These are phyloP conservation scores for Doris montereyensis DNA, from an alignment of 2,888 invertebrate genomes.

Conservation along the genomic window DNA sequence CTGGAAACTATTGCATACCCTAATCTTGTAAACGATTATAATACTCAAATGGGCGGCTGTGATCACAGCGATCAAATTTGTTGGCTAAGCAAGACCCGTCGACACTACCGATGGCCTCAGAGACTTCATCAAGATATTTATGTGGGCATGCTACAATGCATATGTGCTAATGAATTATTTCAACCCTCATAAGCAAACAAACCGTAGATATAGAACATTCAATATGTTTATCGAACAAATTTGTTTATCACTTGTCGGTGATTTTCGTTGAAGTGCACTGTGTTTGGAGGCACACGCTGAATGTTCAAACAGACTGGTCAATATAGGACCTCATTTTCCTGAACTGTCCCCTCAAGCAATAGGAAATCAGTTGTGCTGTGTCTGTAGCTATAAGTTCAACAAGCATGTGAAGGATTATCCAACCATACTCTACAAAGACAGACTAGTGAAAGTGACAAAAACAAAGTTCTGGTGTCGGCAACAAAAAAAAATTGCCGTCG, in stretches of 20 bases:
- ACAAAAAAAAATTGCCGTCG: no score
- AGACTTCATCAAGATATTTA: slow-evolving; percentile 12
- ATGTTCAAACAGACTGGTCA: neutral
- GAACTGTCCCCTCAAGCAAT: neutral
- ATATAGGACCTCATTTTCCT: slow-evolving; percentile 3
- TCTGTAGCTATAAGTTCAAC: neutral
- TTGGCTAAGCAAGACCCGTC: neutral
- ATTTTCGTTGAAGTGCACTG: neutral
- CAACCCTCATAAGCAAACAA: no score
- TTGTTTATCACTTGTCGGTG: neutral
- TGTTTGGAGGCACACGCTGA: neutral
- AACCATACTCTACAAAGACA: neutral
- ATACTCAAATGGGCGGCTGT: no score
- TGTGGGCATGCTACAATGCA: slow-evolving; percentile 1
- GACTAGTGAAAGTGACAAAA: neutral
- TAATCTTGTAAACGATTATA: no score
- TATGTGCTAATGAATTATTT: neutral
- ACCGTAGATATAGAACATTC: no score
- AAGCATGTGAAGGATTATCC: neutral
- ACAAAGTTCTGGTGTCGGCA: neutral
- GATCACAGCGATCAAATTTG: no score
- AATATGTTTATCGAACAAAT: neutral
- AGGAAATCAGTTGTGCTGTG: neutral
- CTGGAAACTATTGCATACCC: no score
- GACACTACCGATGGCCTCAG: neutral